Base-by-base conservation (phyloP, 2,888 invertebrate genomes). In the Volucella inanis region DNA sequence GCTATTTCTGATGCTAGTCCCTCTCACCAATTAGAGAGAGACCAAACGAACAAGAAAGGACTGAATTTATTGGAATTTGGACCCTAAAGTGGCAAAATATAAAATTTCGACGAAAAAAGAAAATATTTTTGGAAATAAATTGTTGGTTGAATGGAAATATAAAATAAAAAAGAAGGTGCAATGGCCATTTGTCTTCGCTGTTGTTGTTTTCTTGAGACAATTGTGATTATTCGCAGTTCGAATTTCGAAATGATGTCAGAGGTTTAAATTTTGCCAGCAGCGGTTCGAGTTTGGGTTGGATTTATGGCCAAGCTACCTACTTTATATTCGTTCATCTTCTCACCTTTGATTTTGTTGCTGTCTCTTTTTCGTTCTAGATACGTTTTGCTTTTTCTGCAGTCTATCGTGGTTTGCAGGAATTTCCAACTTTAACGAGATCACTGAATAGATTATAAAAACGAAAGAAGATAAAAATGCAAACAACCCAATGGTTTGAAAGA, bases 181-280 rank as follows among this genome's bases (percentile, higher is more conserved):
- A 47, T 12, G n/a, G n/a, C 45, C 45, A 62, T 12, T 18, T 22
- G 9, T 41, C n/a, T 38, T 1, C 3, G 9, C n/a, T 54, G 12
- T 31, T 31, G 3, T 31, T 6, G n/a, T 14, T 14, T 39, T 39
- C 14, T 39, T 39, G 4, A 6, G 31, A 31, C 6, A 31, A 31
- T 31, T 52, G 18, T 18, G 1, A 3, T 49, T 22, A 22, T 22
- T 12, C 38, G n/a, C 10, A 38, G 6, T 47, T 55, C 22, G 49
- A 65, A 49, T 31, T 31, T 65, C 41, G 18, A 57, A 50, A 79
- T 79, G 83, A 83, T 79, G 78, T 83, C 83, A 82, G 82, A 47
- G 15, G 8, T 65, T 65, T 74, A 49, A 31, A 74, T 74, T 75
- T 64, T n/a, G 8, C 47, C 47, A n/a, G 12, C 49, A n/a, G 8